Evolutionary conservation across 1,140 invertebrate genomes (phyloP).

Genomic region (Brachionus calyciflorus): DNA sequence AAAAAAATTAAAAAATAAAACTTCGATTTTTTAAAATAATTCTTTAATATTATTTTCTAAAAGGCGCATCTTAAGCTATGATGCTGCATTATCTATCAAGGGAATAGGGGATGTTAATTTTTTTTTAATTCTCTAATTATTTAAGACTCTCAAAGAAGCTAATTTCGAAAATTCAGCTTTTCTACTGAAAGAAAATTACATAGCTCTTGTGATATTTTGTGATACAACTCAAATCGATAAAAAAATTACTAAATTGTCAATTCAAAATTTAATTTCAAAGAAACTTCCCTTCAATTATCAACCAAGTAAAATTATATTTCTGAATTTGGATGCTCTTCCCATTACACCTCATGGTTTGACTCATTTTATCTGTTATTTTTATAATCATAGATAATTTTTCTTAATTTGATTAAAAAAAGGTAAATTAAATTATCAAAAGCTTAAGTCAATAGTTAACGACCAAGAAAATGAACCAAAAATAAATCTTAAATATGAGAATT

Average conservation of each 20-base stretch:
- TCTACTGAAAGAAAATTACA: background rate
- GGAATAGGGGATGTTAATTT: too few species aligned
- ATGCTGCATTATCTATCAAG: too few species aligned
- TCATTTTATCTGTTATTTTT: background rate
- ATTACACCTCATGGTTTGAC: conserved; percentile 66
- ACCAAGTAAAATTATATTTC: conserved; percentile 50
- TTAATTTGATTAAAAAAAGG: background rate
- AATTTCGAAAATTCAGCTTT: background rate
- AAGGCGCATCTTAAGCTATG: too few species aligned
- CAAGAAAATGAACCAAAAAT: background rate
- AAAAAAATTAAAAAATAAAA: too few species aligned
- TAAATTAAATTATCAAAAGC: background rate
- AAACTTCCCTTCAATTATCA: conserved; percentile 9
- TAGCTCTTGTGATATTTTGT: background rate
- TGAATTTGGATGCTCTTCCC: conserved; percentile 63
- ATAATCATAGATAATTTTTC: background rate
- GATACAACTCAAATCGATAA: background rate
- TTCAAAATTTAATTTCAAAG: background rate
- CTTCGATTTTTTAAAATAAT: too few species aligned
- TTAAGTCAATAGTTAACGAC: background rate
- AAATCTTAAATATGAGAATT: too few species aligned
- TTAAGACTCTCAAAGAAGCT: background rate
- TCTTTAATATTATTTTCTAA: too few species aligned
- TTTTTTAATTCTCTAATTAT: conserved; percentile 11
- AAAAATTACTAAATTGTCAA: background rate